Evolutionary conservation across 2,888 invertebrate genomes (phyloP).

Genomic region (Limenitis camilla): DNA sequence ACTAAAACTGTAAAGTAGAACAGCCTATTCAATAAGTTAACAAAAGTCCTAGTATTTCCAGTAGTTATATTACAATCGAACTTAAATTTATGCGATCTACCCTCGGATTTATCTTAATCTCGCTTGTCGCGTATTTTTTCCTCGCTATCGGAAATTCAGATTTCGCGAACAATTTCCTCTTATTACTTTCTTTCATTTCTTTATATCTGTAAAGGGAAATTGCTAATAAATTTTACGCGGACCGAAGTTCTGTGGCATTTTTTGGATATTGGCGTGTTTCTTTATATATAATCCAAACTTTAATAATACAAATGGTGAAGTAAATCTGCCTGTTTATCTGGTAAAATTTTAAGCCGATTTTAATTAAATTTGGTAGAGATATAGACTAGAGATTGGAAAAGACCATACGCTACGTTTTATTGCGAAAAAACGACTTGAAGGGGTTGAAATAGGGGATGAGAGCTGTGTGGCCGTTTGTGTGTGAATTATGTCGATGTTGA

Average conservation of each 20-base stretch:
- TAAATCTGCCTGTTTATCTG: too few species aligned
- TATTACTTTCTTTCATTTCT: constrained; percentile 8
- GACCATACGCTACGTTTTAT: too few species aligned
- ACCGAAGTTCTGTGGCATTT: background rate
- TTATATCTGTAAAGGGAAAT: constrained; percentile 1
- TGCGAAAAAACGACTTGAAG: too few species aligned
- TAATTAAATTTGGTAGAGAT: too few species aligned
- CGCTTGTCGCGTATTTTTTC: constrained; percentile 14
- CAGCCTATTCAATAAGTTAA: too few species aligned
- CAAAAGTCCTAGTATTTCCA: background rate
- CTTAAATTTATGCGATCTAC: constrained; percentile 2
- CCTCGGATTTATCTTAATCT: constrained; percentile 16
- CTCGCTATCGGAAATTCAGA: constrained; percentile 21
- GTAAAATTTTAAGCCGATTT: too few species aligned
- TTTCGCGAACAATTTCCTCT: constrained; percentile 21
- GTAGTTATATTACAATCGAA: background rate
- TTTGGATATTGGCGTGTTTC: background rate
- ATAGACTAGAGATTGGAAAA: too few species aligned
- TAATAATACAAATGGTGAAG: too few species aligned
- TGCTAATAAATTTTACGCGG: constrained; percentile 2
- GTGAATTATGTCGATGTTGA: too few species aligned
- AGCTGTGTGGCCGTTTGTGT: too few species aligned
- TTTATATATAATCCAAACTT: background rate
- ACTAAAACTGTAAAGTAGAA: too few species aligned
- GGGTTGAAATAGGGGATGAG: too few species aligned